Percentiles rank a stretch among this genome's conserved stretches.
phyloP scores from a whole-genome alignment of 2,888 invertebrate genomes.

The Trypoxylon attenuatum region DNA sequence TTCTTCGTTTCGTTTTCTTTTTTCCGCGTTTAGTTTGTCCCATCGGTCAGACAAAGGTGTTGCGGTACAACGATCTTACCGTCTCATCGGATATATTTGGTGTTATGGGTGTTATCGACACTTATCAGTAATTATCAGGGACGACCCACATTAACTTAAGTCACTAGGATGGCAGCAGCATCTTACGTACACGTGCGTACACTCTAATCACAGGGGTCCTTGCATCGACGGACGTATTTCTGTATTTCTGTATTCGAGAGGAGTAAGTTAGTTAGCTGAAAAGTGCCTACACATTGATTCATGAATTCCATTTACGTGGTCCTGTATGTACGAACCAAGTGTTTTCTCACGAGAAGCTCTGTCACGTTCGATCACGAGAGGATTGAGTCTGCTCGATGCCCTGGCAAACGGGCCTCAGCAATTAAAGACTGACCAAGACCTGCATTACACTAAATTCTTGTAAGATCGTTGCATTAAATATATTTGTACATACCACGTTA shows the following conservation, averaged over 20 bases:
- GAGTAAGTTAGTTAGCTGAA: slow-evolving; percentile 31
- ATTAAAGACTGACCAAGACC: slow-evolving; percentile 74
- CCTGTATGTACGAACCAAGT: slow-evolving; percentile 40
- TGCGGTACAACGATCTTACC: not conserved
- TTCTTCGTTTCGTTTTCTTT: slow-evolving; percentile 4
- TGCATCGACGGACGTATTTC: slow-evolving; percentile 13
- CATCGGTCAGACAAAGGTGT: slow-evolving; percentile 7
- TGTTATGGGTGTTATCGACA: slow-evolving; percentile 1
- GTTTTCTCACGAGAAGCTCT: slow-evolving; percentile 38
- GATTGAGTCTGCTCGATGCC: slow-evolving; percentile 62
- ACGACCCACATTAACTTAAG: not conserved
- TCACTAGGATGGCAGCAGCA: not conserved
- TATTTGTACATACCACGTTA: slow-evolving; percentile 72
- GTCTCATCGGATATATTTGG: not conserved
- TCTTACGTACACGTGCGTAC: not conserved
- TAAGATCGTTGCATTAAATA: slow-evolving; percentile 68
- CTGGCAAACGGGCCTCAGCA: slow-evolving; percentile 65
- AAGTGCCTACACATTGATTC: slow-evolving; percentile 49
- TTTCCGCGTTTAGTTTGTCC: not conserved
- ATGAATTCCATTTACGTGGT: slow-evolving; percentile 53
- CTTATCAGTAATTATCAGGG: slow-evolving; percentile 19
- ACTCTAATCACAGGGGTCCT: slow-evolving; percentile 3
- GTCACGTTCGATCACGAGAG: slow-evolving; percentile 53
- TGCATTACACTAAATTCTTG: slow-evolving; percentile 71
- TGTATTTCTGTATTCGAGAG: slow-evolving; percentile 30